Evolutionary conservation across 1,140 invertebrate species (phyloP).

Genomic region (Thaumetopoea pityocampa): DNA sequence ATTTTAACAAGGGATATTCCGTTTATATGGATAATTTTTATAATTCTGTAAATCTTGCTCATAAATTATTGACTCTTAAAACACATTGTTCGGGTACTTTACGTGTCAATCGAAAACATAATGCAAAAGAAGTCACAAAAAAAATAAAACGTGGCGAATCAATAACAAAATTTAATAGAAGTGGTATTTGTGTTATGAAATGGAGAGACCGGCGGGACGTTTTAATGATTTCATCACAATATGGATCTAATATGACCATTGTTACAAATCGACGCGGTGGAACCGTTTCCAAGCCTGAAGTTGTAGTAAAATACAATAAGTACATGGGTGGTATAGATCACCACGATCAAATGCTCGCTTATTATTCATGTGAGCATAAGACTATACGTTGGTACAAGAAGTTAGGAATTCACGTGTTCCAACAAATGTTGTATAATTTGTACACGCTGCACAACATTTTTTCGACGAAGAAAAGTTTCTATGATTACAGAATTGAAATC

Average conservation of each 20-base stretch:
- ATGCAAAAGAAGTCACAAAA: constrained; percentile 4
- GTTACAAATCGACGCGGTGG: constrained; percentile 5
- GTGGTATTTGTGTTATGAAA: constrained; percentile 6
- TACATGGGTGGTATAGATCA: constrained; percentile 6
- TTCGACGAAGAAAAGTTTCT: constrained; percentile 16
- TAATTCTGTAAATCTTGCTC: constrained; percentile 4
- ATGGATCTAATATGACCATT: constrained; percentile 5
- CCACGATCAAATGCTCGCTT: constrained; percentile 5
- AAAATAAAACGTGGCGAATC: constrained; percentile 8
- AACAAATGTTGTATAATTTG: constrained; percentile 4
- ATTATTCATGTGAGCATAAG: constrained; percentile 4
- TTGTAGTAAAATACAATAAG: constrained; percentile 4
- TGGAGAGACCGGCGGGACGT: constrained; percentile 5
- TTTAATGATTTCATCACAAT: constrained; percentile 5
- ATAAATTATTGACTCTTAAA: constrained; percentile 3
- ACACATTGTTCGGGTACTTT: constrained; percentile 7
- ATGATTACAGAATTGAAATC: constrained; percentile 17
- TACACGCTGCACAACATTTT: constrained; percentile 10
- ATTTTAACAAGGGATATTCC: constrained; percentile 13
- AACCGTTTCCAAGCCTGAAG: constrained; percentile 4
- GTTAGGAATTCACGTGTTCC: constrained; percentile 5
- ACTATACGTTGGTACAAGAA: constrained; percentile 6
- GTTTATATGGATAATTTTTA: constrained; percentile 6
- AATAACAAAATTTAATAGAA: constrained; percentile 2
- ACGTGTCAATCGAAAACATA: constrained; percentile 4